Base-by-base conservation (phyloP, 2,113 vertebrate species). In the Boleophthalmus pectinirostris region DNA sequence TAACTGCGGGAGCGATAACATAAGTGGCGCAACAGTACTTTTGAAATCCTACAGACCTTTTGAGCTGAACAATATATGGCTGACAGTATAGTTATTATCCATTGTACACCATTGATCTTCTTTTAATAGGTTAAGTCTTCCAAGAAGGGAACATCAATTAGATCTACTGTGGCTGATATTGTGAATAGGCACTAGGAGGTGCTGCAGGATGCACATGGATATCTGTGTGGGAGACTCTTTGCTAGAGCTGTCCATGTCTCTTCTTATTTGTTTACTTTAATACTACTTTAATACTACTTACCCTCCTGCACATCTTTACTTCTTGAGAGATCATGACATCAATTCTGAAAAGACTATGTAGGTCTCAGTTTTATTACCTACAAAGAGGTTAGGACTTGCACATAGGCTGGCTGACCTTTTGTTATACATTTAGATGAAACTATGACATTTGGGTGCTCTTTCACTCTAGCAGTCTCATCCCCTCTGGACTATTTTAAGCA, bases 361-460 rank as follows among this genome's bases (percentile, higher is more conserved):
- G 56, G 23, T 58, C 7, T 58, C 23, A 13, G 6, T 64, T 38
- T 38, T 20, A 64, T n/a, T 43, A n/a, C 33, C 11, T 64, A 38
- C 33, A 38, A 5, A n/a, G 29, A 63, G 61, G 9, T 43, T 38
- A 46, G n/a, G 20, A 47, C 45, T 46, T 47, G 21, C 68, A 53
- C 61, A 38, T 53, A 65, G 66, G 15, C 14, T 78, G 66, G 13
- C 11, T 78, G 66, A 74, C 76, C 75, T 81, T 67, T 74, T 69
- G 68, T 38, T 60, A 72, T 77, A 87, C 79, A 79, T 84, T 70
- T 56, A 75, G 69, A 80, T 87, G 74, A 69, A 85, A 76, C 43
- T 6, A 65, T 80, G 81, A 77, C 81, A 82, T 83, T 82, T 78
- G 64, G 71, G 43, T 29, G 18, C 63, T 46, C 16, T 45, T 74